A percentile compares a stretch with the other conserved stretches of the same genome.
Conservation (phyloP, 2,113 vertebrate genomes). For the Pipa parva region DNA sequence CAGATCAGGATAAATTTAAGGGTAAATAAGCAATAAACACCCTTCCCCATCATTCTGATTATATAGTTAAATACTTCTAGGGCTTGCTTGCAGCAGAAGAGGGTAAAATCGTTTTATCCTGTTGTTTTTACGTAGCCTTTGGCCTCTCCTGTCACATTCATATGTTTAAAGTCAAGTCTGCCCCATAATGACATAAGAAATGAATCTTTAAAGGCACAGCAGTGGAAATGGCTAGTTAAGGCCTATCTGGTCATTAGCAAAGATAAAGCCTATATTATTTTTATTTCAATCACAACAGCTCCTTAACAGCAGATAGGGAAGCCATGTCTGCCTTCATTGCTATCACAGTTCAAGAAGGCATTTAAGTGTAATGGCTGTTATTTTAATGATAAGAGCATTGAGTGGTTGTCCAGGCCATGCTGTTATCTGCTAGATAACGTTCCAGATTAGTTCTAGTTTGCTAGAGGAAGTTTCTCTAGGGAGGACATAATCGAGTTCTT, state of each 20-base stretch:
- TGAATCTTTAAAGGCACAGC: background rate
- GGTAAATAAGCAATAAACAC: background rate
- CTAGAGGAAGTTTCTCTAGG: background rate
- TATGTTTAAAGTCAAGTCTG: background rate
- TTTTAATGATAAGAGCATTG: constrained; percentile 21
- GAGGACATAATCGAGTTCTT: background rate
- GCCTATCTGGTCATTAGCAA: background rate
- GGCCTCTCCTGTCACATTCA: background rate
- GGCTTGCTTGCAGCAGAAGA: background rate
- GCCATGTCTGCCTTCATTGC: background rate
- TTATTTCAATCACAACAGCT: constrained; percentile 9
- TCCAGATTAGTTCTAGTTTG: background rate
- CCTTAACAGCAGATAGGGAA: constrained; percentile 2
- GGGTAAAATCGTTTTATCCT: background rate
- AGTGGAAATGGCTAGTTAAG: background rate
- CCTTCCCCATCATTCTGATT: background rate
- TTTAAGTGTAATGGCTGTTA: constrained; percentile 13
- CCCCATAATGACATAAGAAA: background rate
- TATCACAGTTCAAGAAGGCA: background rate
- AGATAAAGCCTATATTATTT: background rate
- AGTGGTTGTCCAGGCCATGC: background rate
- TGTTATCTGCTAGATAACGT: constrained; percentile 26
- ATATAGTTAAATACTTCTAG: background rate
- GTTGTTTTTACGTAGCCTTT: constrained; percentile 12
- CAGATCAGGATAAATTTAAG: background rate